These are phyloP conservation scores for Myotis vivesi DNA, from an alignment of 2,797 vertebrate species.

Conservation along the genomic window DNA sequence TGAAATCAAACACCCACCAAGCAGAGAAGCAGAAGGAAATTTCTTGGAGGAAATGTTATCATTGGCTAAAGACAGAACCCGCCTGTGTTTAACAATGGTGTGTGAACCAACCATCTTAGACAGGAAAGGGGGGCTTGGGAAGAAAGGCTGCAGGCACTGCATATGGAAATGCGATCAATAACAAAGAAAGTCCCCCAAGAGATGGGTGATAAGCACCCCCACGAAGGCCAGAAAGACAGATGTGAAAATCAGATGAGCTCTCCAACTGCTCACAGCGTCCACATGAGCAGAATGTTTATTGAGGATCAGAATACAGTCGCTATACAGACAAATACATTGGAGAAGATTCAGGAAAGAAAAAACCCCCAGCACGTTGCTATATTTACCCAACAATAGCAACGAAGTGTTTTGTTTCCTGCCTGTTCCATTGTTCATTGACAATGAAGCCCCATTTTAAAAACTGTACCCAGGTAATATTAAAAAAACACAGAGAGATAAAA, in stretches of 20 bases:
- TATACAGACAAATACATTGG: neutral
- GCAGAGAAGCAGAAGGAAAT: constrained; percentile 35
- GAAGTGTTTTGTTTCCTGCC: constrained; percentile 35
- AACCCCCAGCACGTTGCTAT: neutral
- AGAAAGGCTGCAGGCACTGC: neutral
- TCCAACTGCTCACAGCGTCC: neutral
- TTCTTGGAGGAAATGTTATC: constrained; percentile 48
- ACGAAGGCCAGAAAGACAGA: constrained; percentile 2
- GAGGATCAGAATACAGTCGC: neutral
- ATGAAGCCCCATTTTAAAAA: neutral
- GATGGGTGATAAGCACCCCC: neutral
- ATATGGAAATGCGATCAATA: constrained; percentile 19
- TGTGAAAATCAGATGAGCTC: neutral
- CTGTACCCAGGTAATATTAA: neutral
- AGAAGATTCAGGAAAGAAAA: constrained; percentile 49
- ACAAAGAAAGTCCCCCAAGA: constrained; percentile 6
- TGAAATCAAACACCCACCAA: neutral
- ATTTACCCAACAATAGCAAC: constrained; percentile 52
- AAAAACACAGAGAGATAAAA: neutral
- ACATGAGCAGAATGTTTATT: neutral
- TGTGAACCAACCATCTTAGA: neutral
- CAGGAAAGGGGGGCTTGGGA: neutral
- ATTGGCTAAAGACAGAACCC: neutral
- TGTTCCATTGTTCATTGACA: constrained; percentile 6
- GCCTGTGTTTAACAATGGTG: constrained; percentile 9